Evolutionary conservation across 2,797 vertebrate species (phyloP).

Genomic region (Hippoglossus hippoglossus): DNA sequence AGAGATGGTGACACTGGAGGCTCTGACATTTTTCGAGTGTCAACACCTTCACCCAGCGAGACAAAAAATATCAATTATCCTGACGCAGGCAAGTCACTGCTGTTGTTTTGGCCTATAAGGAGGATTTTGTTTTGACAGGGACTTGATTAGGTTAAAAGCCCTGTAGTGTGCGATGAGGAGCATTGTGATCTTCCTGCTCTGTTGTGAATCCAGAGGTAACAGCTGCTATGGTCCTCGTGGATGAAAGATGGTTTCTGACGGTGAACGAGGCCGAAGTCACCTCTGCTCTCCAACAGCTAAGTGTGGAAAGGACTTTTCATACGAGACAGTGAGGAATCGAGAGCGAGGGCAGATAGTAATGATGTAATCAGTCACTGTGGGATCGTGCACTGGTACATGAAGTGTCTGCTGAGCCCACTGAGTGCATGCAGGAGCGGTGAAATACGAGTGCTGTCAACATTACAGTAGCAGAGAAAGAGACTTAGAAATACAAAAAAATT

Average conservation of each 20-base stretch:
- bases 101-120: background rate
- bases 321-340: conserved; percentile 69
- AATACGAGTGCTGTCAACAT: conserved; percentile 24
- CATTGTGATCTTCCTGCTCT: conserved; percentile 20
- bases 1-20: conserved; percentile 29
- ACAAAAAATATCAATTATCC: conserved; percentile 53
- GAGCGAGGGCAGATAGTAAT: conserved; percentile 52
- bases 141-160: conserved; percentile 1
- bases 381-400: conserved; percentile 55
- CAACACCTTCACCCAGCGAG: conserved; percentile 34
- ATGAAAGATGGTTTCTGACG: conserved; percentile 30
- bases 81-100: background rate
- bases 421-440: background rate
- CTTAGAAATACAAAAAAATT: too few species aligned
- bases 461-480: background rate
- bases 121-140: conserved; percentile 18
- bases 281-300: conserved; percentile 39
- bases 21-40: conserved; percentile 53
- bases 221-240: conserved; percentile 2
- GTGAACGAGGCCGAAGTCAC: conserved; percentile 21
- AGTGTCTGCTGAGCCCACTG: conserved; percentile 33
- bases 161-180: conserved; percentile 12
- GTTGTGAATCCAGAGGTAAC: conserved; percentile 30
- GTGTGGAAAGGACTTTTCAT: conserved; percentile 55
- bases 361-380: conserved; percentile 72